Percentiles rank a stretch among this genome's conserved stretches.
phyloP scores from a whole-genome alignment of 2,888 invertebrate genomes.

The Ochropleura plecta region DNA sequence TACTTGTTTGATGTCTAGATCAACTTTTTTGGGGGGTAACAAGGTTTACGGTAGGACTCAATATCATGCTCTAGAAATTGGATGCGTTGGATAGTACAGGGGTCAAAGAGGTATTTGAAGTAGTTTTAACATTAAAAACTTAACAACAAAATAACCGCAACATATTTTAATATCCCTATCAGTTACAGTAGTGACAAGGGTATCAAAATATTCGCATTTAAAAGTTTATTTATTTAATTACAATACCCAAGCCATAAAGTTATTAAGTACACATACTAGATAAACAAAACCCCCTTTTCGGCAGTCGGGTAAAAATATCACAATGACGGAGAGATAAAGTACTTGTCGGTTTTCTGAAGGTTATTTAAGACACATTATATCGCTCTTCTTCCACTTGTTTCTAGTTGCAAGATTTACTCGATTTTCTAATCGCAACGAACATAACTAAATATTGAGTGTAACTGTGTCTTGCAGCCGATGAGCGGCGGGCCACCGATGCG shows the following conservation, averaged over 20 bases:
- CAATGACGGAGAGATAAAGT: neutral
- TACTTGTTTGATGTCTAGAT: no score
- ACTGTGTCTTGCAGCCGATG: conserved; percentile 74
- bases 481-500: conserved; percentile 80
- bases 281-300: no score
- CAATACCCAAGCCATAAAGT: no score
- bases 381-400: neutral
- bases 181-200: no score
- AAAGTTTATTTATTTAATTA: no score
- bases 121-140: neutral
- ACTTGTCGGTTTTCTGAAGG: neutral
- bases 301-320: neutral
- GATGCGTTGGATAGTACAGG: neutral
- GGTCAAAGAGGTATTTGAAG: neutral
- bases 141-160: no score
- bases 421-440: neutral
- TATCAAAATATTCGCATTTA: no score
- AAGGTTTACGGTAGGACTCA: neutral
- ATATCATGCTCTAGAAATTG: neutral
- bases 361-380: neutral
- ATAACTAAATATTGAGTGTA: neutral
- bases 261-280: no score
- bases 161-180: no score
- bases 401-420: neutral
- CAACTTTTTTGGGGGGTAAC: neutral